phyloP scores from a whole-genome alignment of 2,888 invertebrate species.

The Caenorhabditis auriculariae region DNA sequence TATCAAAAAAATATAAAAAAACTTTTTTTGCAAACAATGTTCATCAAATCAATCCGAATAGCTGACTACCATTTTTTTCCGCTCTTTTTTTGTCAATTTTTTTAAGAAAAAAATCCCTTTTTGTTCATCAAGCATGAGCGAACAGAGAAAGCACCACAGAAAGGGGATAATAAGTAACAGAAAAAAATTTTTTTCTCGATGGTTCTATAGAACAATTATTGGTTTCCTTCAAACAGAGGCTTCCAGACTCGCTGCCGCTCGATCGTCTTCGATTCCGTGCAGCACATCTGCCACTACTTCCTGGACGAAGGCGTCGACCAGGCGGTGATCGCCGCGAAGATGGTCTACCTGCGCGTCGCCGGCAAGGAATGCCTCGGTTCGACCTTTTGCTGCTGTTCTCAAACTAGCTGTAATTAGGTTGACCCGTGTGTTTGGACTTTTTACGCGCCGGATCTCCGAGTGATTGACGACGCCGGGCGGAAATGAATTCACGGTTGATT shows the following conservation, averaged over 20 bases:
- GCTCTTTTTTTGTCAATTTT: too few species aligned
- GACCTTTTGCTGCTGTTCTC: slow-evolving; percentile 1
- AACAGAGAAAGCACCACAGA: neutral
- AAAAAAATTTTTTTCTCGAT: too few species aligned
- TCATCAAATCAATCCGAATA: too few species aligned
- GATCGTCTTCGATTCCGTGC: slow-evolving; percentile 57
- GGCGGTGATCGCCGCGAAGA: slow-evolving; percentile 46
- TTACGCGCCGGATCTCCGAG: neutral
- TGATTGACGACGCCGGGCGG: neutral
- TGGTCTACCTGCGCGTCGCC: slow-evolving; percentile 58
- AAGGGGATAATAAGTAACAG: too few species aligned
- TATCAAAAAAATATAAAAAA: too few species aligned
- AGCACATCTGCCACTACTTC: slow-evolving; percentile 61
- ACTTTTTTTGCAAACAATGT: too few species aligned
- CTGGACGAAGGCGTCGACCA: slow-evolving; percentile 43
- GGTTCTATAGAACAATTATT: too few species aligned
- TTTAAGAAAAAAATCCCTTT: neutral
- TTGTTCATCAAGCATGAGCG: neutral
- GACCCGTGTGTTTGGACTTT: slow-evolving; percentile 6
- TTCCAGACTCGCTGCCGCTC: slow-evolving; percentile 59
- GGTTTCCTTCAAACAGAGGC: too few species aligned
- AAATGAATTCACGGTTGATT: slow-evolving; percentile 1
- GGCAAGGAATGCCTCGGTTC: slow-evolving; percentile 53
- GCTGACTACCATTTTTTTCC: too few species aligned
- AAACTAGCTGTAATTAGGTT: slow-evolving; percentile 5